Percentiles rank a stretch among this genome's conserved stretches.
Evolutionary conservation across 2,113 vertebrate genomes (phyloP).

Genomic region (Pelmatolapia mariae): DNA sequence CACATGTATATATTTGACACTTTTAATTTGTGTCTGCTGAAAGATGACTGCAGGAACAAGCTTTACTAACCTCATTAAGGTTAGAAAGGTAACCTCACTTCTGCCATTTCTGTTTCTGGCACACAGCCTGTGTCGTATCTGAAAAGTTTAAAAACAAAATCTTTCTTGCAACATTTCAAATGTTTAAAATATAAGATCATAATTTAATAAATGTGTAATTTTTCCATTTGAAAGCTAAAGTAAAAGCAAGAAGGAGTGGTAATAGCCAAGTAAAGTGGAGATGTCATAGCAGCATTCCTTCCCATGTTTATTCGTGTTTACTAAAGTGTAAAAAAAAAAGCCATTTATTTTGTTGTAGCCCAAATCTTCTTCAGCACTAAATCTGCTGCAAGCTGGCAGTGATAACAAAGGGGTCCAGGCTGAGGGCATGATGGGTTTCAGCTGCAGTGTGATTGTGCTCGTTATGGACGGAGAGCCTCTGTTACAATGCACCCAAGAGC

Average conservation of each 20-base stretch:
- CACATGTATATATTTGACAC: not conserved
- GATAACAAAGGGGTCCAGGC: not conserved
- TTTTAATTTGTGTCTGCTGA: not conserved
- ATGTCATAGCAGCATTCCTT: not conserved
- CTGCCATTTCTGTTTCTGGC: not conserved
- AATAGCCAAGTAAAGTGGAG: not conserved
- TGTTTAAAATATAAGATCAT: not conserved
- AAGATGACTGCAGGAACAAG: not conserved
- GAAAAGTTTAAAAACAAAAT: fast-evolving
- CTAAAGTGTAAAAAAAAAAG: not conserved
- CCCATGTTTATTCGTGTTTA: not conserved
- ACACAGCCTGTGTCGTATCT: not conserved
- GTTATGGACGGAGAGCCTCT: not conserved
- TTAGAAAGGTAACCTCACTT: not conserved
- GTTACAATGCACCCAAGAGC: not conserved
- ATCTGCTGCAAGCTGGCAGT: not conserved
- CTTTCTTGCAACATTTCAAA: not conserved
- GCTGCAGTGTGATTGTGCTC: not conserved
- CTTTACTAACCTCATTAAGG: not conserved
- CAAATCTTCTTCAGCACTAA: not conserved
- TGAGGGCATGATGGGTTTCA: not conserved
- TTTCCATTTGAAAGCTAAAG: not conserved
- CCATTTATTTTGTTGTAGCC: not conserved
- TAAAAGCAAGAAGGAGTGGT: not conserved
- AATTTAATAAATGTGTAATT: not conserved